phyloP scores from a whole-genome alignment of 2,888 invertebrate species.

The Drepana falcataria region DNA sequence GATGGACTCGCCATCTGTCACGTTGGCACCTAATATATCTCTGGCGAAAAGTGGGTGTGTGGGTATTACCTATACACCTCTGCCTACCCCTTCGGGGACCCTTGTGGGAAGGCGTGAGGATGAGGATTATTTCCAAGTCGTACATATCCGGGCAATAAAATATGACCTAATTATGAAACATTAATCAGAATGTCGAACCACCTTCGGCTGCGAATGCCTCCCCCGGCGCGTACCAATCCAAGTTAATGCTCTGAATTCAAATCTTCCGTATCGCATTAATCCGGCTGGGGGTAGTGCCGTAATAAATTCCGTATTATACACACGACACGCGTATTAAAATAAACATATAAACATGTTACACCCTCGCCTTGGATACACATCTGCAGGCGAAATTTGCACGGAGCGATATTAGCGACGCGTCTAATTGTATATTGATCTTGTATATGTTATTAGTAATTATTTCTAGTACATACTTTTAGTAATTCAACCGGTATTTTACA shows the following conservation, averaged over 20 bases:
- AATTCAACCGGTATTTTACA: no score
- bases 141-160: neutral
- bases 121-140: no score
- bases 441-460: no score
- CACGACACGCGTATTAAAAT: constrained; percentile 80
- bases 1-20: no score
- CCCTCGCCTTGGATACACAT: constrained; percentile 51
- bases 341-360: constrained; percentile 78
- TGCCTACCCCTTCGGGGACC: no score
- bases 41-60: no score
- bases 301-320: constrained; percentile 79
- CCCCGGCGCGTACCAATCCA: constrained; percentile 63
- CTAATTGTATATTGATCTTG: neutral
- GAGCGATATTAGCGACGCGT: neutral
- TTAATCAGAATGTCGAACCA: constrained; percentile 29
- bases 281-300: constrained; percentile 69
- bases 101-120: no score
- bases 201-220: constrained; percentile 29
- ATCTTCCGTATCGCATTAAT: constrained; percentile 79
- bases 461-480: no score
- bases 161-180: constrained; percentile 29
- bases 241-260: constrained; percentile 76
- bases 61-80: no score
- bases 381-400: constrained; percentile 27
- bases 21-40: no score